Evolutionary conservation across 1,140 invertebrate genomes (phyloP), one percentile per base, ranked within the genome.

Genomic region (Drosophila arizonae): DNA sequence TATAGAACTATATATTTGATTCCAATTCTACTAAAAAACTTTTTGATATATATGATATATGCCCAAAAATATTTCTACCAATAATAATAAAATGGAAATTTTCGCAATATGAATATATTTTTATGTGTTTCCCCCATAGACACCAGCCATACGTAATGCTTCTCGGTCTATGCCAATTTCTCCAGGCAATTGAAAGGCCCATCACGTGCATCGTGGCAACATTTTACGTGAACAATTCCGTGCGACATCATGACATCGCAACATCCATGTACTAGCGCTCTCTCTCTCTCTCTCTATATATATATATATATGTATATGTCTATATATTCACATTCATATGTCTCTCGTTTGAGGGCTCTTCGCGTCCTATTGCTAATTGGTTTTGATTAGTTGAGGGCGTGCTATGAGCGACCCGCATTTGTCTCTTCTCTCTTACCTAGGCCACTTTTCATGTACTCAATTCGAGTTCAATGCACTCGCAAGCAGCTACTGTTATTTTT

Each of bases 311-410:
- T 6, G 21, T 58, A 48, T 54, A 24, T 28, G 6, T 36, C 54
- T 60, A 55, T 55, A 62, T 21, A 55, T 28, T 10, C 46, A 55
- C 15, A 24, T 24, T 24, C 21, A 48, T 11, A 50, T 64, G 21
- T 54, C 45, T 45, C 39, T 57, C 26, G 21, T 50, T 50, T 17
- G n/a, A 52, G 70, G 70, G 24, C 55, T 70, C 50, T 75, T 81
- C 77, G 72, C 76, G 72, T 58, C 81, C 51, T 72, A 55, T 67
- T 86, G 76, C 79, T 86, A 87, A 87, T 86, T 86, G 76, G 48
- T 87, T 87, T 85, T 80, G 73, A 85, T 84, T 85, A 85, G 77
- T 86, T 75, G 68, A 79, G 84, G 82, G 82, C 81, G 77, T 74
- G 61, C 52, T 60, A 28, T 24, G 30, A 24, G 36, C 72, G 67